Percentiles rank a stretch among this genome's conserved stretches.
Evolutionary conservation across 2,888 invertebrate genomes (phyloP).

Genomic region (Busseola fusca): DNA sequence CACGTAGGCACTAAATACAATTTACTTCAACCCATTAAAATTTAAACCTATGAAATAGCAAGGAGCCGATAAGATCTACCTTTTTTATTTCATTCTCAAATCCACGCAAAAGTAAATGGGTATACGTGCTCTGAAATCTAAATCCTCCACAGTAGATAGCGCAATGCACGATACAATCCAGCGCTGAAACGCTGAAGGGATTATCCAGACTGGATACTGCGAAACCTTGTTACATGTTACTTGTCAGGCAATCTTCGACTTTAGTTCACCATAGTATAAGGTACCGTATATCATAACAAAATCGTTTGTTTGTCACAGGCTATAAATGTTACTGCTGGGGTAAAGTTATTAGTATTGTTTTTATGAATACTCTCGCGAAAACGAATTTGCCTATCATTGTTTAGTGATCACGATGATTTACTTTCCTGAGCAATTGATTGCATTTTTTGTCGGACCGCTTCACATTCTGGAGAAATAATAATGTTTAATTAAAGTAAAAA

Average conservation of each 20-base stretch:
- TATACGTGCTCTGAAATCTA: slow-evolving; percentile 42
- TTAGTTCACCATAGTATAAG: slow-evolving; percentile 15
- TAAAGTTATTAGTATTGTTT: slow-evolving; percentile 50
- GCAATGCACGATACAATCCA: slow-evolving; percentile 53
- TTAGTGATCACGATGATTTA: slow-evolving; percentile 11
- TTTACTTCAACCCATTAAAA: not conserved
- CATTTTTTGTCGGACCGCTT: not conserved
- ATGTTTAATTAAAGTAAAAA: slow-evolving; percentile 1
- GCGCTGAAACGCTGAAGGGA: slow-evolving; percentile 48
- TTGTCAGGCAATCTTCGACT: slow-evolving; percentile 23
- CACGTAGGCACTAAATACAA: not conserved
- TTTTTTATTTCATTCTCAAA: slow-evolving; percentile 39
- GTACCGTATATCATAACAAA: slow-evolving; percentile 11
- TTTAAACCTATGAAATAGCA: slow-evolving; percentile 26
- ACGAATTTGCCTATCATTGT: slow-evolving; percentile 42
- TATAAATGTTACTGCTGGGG: slow-evolving; percentile 51
- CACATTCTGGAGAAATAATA: not conserved
- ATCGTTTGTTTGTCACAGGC: slow-evolving; percentile 51
- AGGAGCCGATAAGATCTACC: slow-evolving; percentile 16
- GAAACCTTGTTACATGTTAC: slow-evolving; percentile 47
- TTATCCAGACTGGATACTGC: slow-evolving; percentile 58
- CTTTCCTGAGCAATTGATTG: not conserved
- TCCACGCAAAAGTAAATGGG: slow-evolving; percentile 38
- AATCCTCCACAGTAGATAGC: slow-evolving; percentile 44
- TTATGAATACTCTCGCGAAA: slow-evolving; percentile 48